Percentiles rank a stretch among this genome's conserved stretches.
These are phyloP conservation scores for Drosophila ficusphila DNA, from an alignment of 1,140 invertebrate species.

Conservation along the genomic window DNA sequence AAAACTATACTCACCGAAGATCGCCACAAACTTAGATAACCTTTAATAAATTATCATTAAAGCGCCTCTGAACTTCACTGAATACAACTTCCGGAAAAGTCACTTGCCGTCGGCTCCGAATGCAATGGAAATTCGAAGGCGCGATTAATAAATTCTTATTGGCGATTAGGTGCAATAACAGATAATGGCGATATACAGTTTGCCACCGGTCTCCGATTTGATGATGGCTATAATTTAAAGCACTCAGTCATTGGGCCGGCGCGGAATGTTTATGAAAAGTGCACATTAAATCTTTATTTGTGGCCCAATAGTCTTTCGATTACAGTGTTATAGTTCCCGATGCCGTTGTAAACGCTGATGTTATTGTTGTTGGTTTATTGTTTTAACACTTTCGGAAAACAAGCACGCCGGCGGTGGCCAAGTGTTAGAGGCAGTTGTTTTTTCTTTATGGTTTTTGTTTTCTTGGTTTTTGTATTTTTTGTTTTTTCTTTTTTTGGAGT, in stretches of 20 bases:
- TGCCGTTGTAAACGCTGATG: slow-evolving; percentile 25
- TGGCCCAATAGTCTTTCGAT: slow-evolving; percentile 32
- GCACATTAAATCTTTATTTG: slow-evolving; percentile 50
- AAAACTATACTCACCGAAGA: slow-evolving; percentile 1
- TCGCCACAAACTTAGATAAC: not conserved
- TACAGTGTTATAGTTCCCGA: slow-evolving; percentile 55
- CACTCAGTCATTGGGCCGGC: slow-evolving; percentile 46
- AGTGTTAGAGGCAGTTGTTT: slow-evolving; percentile 37
- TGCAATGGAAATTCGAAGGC: slow-evolving; percentile 5
- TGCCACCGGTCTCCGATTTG: slow-evolving; percentile 27
- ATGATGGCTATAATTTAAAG: slow-evolving; percentile 59
- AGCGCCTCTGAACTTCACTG: not conserved
- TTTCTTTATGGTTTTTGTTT: slow-evolving; percentile 17
- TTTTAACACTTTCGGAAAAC: slow-evolving; percentile 75
- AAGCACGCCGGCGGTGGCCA: slow-evolving; percentile 55
- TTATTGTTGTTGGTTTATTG: slow-evolving; percentile 70
- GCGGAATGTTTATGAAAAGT: slow-evolving; percentile 61
- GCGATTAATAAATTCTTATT: slow-evolving; percentile 11
- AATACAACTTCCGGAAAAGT: not conserved
- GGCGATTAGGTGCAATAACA: slow-evolving; percentile 24
- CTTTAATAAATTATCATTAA: not conserved
- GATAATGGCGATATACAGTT: slow-evolving; percentile 28
- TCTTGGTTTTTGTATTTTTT: not conserved
- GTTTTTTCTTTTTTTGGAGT: slow-evolving; percentile 8
- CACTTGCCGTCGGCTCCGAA: slow-evolving; percentile 42